phyloP scores from a whole-genome alignment of 1,140 invertebrate genomes.

The Drosophila burlai region DNA sequence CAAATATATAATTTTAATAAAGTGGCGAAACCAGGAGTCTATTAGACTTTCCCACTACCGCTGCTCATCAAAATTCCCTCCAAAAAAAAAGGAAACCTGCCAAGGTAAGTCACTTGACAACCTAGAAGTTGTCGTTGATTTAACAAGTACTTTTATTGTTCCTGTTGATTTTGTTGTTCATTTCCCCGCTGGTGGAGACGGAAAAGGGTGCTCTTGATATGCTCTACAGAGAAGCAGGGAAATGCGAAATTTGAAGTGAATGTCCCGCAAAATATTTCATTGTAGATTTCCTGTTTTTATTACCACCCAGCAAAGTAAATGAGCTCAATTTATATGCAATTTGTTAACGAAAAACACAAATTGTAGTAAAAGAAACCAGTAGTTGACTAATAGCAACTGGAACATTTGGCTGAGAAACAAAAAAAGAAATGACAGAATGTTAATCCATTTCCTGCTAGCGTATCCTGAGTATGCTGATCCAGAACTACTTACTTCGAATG shows the following conservation, averaged over 20 bases:
- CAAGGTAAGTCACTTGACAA: slow-evolving; percentile 66
- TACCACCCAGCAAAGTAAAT: slow-evolving; percentile 48
- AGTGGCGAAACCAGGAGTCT: slow-evolving; percentile 52
- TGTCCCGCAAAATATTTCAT: slow-evolving; percentile 64
- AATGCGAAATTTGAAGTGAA: slow-evolving; percentile 66
- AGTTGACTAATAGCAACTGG: slow-evolving; percentile 9
- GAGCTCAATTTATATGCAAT: slow-evolving; percentile 79
- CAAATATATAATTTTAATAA: slow-evolving; percentile 83
- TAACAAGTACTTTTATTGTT: slow-evolving; percentile 4
- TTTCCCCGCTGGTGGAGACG: slow-evolving; percentile 19
- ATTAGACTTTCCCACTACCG: neutral
- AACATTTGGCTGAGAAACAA: neutral
- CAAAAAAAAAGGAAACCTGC: slow-evolving; percentile 39
- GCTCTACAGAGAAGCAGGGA: slow-evolving; percentile 8
- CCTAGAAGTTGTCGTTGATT: slow-evolving; percentile 44
- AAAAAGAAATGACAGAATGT: no score
- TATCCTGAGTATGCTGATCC: neutral
- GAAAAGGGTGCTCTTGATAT: slow-evolving; percentile 32
- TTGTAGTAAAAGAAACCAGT: neutral
- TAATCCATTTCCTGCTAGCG: neutral
- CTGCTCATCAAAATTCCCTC: slow-evolving; percentile 75
- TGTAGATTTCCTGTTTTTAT: slow-evolving; percentile 50
- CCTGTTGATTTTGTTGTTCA: slow-evolving; percentile 50
- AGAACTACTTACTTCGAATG: neutral
- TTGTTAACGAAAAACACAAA: slow-evolving; percentile 41